Conservation (phyloP, 2,888 invertebrate genomes). For the Clitarchus hookeri region DNA sequence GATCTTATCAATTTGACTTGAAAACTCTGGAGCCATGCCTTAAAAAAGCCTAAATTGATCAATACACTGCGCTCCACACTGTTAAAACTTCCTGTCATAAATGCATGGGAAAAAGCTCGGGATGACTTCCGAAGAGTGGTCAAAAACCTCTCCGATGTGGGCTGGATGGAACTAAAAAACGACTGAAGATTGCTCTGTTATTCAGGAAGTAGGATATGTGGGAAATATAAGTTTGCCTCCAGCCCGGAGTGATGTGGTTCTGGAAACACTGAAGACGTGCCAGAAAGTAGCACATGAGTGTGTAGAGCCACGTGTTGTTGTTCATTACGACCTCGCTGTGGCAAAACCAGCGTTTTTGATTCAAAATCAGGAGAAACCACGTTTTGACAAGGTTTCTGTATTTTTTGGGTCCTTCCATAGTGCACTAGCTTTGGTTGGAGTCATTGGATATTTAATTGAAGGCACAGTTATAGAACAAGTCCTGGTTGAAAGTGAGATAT, state of each 20-base stretch:
- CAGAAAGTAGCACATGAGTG: conserved; percentile 19
- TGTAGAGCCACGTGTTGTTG: conserved; percentile 11
- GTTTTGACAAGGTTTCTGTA: no score
- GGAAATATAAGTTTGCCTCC: conserved; percentile 25
- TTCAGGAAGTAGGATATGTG: conserved; percentile 23
- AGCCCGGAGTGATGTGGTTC: conserved; percentile 18
- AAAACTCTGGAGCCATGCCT: conserved; percentile 16
- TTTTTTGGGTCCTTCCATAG: no score
- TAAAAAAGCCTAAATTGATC: conserved; percentile 5
- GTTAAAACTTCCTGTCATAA: no score
- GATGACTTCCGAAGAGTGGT: conserved; percentile 20
- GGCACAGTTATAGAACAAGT: conserved; percentile 14
- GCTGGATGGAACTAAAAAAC: conserved; percentile 11
- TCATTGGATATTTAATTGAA: conserved; percentile 17
- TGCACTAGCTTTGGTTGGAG: conserved; percentile 21
- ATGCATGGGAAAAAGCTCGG: neutral
- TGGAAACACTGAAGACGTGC: conserved; percentile 3
- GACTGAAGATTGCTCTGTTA: neutral
- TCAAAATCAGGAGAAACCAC: no score
- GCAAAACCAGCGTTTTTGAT: no score
- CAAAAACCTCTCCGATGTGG: conserved; percentile 19
- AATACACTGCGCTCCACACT: conserved; percentile 7
- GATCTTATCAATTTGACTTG: neutral
- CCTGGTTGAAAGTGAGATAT: conserved; percentile 21
- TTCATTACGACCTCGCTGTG: conserved; percentile 24